These are phyloP conservation scores for Ictalurus furcatus DNA, from an alignment of 2,113 vertebrate species.

Conservation along the genomic window DNA sequence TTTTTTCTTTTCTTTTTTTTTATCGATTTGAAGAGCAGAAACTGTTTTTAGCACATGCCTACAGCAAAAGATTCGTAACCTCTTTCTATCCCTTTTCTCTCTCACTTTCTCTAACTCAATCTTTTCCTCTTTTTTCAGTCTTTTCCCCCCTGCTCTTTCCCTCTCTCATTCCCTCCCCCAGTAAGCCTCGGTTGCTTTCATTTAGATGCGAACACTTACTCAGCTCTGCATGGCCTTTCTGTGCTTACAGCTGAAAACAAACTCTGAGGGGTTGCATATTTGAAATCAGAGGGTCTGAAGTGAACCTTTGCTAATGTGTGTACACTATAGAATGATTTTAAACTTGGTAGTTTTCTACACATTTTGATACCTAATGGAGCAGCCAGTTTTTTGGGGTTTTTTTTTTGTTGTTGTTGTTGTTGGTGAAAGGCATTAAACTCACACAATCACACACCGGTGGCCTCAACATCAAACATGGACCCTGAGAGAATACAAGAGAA, in stretches of 20 bases:
- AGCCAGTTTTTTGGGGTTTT: background rate
- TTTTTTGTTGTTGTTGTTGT: background rate
- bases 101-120: background rate
- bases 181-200: conserved; percentile 22
- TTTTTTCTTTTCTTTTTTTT: background rate
- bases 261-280: background rate
- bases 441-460: conserved; percentile 13
- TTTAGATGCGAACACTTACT: conserved; percentile 21
- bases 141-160: background rate
- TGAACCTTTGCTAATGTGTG: background rate
- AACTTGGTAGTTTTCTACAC: background rate
- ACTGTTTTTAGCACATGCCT: conserved; percentile 54
- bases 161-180: background rate
- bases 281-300: background rate
- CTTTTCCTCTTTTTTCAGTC: background rate
- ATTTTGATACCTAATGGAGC: background rate
- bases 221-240: background rate
- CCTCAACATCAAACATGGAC: conserved; percentile 44
- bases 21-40: conserved; percentile 46
- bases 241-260: background rate
- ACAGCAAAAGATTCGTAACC: conserved; percentile 40
- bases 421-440: conserved; percentile 10
- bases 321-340: background rate
- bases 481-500: background rate
- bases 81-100: conserved; percentile 13